Evolutionary conservation across 2,797 vertebrate genomes (phyloP).

Genomic region (Diceros bicornis): DNA sequence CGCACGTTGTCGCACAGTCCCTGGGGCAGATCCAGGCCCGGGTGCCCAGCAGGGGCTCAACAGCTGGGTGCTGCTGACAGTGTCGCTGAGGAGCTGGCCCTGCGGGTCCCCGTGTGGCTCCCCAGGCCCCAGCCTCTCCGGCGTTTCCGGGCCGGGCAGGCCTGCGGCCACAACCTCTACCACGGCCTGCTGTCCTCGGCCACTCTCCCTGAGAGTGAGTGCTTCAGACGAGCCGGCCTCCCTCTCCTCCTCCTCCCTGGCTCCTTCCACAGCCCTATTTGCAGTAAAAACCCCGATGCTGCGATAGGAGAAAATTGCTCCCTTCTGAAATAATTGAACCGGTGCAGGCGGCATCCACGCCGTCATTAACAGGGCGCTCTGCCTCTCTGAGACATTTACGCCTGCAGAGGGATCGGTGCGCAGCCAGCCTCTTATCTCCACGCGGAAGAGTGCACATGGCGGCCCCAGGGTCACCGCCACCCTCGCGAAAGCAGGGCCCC

Average conservation of each 20-base stretch:
- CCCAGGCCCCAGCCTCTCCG: not conserved
- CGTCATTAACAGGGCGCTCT: conserved; percentile 86
- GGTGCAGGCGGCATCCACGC: conserved; percentile 69
- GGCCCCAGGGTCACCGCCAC: not conserved
- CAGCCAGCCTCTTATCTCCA: conserved; percentile 66
- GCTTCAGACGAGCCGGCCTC: not conserved
- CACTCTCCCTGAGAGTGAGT: not conserved
- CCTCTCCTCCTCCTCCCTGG: conserved; percentile 51
- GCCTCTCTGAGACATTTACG: conserved; percentile 86
- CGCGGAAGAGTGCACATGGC: conserved; percentile 78
- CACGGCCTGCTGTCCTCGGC: not conserved
- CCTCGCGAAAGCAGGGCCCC: accelerated
- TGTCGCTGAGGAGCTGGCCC: not conserved
- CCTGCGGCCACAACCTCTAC: too few species aligned
- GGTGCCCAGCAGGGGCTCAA: not conserved
- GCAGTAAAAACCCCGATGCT: conserved; percentile 87
- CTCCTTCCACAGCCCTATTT: conserved; percentile 86
- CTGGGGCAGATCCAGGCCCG: not conserved
- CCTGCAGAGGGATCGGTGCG: conserved; percentile 67
- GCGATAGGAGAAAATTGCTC: conserved; percentile 85
- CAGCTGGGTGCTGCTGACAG: not conserved
- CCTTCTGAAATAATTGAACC: conserved; percentile 87
- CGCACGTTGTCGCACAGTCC: not conserved
- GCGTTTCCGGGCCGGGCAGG: not conserved
- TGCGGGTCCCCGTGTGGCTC: not conserved